These are phyloP conservation scores for Plebejus argus DNA, from an alignment of 2,888 invertebrate genomes.

Conservation along the genomic window DNA sequence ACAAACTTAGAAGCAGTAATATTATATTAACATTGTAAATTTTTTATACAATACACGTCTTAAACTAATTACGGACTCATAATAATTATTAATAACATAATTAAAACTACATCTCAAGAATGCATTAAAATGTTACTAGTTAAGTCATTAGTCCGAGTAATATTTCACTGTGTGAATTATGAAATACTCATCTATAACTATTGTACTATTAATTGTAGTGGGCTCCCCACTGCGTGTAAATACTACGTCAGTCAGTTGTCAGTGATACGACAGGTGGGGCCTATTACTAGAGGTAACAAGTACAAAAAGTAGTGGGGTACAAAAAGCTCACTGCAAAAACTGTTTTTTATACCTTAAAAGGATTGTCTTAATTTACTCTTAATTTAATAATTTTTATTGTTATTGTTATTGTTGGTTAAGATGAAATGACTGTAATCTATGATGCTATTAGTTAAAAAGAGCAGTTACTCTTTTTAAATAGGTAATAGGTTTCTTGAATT, in stretches of 20 bases:
- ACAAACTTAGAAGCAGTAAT: no score
- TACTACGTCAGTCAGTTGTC: slow-evolving; percentile 54
- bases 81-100: slow-evolving; percentile 5
- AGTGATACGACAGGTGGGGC: slow-evolving; percentile 54
- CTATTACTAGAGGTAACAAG: background rate
- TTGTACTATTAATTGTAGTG: slow-evolving; percentile 60
- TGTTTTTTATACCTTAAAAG: no score
- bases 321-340: background rate
- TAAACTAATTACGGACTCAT: background rate
- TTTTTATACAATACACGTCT: background rate
- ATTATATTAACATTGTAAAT: no score
- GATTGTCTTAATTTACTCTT: no score
- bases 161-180: slow-evolving; percentile 41
- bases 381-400: no score
- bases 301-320: background rate
- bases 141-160: slow-evolving; percentile 40
- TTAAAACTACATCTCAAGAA: slow-evolving; percentile 3
- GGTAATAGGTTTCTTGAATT: no score
- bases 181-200: slow-evolving; percentile 46
- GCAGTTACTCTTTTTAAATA: no score
- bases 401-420: no score
- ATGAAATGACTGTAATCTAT: no score
- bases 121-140: slow-evolving; percentile 21
- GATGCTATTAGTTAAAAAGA: no score
- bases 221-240: slow-evolving; percentile 61